Evolutionary conservation across 2,888 invertebrate species (phyloP), one percentile per base, ranked within the genome.

Genomic region (Cheilosia vulpina): DNA sequence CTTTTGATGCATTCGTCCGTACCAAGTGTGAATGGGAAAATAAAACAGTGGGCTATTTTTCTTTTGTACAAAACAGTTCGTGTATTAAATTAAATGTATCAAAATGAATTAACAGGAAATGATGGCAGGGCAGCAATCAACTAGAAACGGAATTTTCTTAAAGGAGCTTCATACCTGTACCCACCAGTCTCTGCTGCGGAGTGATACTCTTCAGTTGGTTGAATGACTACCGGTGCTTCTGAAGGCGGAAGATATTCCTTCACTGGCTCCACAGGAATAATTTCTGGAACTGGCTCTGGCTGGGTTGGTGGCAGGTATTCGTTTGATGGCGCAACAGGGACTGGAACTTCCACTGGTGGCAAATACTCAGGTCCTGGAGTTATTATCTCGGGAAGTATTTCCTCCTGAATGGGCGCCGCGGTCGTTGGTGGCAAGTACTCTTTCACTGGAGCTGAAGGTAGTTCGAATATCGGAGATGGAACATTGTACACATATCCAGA

Each of bases 231-330:
- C 45, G 68, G 62, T 7, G 62, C 53, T 34, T 6, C 24, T 11
- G 78, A 55, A 7, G 78, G 78, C 15, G 78, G 78, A 31, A 78
- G 69, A 17, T 78, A 78, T 63, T 78, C 78, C n/a, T 63, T 78
- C 4, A 78, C 41, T 17, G 78, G 78, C 45, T 77, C 68, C 7
- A 38, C 17, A 31, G 41, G n/a, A 15, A 50, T 38, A n/a, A 71
- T 50, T 50, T 71, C 58, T 5, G 71, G 55, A 4, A 38, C 50
- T 43, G 57, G 50, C 24, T 4, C 43, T 11, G 55, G 38, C 15
- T 53, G 24, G 15, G 15, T 53, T 13, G 76, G 77, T 27, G 77
- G 77, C 6, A 77, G 47, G 24, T 77, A 77, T 11, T 75, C 66
- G 24, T 50, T 58, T 52, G 60, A 24, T 24, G 68, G 68, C 5